Evolutionary conservation across 1,140 invertebrate genomes (phyloP).

Genomic region (Leucophenga varia): DNA sequence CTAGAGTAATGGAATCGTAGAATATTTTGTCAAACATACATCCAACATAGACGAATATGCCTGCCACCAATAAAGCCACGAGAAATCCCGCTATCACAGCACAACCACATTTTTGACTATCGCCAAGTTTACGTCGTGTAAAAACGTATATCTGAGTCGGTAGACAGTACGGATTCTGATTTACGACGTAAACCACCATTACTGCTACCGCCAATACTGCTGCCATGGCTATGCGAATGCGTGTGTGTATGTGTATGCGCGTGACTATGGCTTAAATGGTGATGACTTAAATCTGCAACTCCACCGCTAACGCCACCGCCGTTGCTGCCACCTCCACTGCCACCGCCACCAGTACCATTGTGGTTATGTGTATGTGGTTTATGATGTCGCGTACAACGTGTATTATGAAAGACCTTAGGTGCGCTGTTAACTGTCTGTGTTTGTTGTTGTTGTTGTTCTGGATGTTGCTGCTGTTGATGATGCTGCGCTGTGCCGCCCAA

Average conservation of each 20-base stretch:
- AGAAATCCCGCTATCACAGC: constrained; percentile 81
- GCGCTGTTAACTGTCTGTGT: constrained; percentile 21
- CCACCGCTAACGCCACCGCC: constrained; percentile 14
- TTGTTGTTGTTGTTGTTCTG: constrained; percentile 10
- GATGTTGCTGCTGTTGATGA: background rate
- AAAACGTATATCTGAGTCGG: constrained; percentile 83
- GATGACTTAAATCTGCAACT: background rate
- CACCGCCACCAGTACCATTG: constrained; percentile 10
- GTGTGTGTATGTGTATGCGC: constrained; percentile 34
- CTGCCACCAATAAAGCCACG: constrained; percentile 76
- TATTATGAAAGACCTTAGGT: constrained; percentile 49
- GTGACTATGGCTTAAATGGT: constrained; percentile 22
- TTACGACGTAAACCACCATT: constrained; percentile 53
- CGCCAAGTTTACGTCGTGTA: constrained; percentile 76
- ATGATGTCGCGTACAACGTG: constrained; percentile 48
- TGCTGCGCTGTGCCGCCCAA: too few species aligned
- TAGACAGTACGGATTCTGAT: constrained; percentile 76
- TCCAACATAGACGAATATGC: constrained; percentile 81
- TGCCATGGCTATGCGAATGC: constrained; percentile 17
- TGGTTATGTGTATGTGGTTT: constrained; percentile 36
- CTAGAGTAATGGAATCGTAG: too few species aligned
- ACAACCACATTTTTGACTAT: constrained; percentile 78
- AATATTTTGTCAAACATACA: too few species aligned
- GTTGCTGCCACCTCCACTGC: constrained; percentile 11
- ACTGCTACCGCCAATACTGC: constrained; percentile 10